These are phyloP conservation scores for Carabus problematicus DNA, from an alignment of 2,888 invertebrate species.

Conservation along the genomic window DNA sequence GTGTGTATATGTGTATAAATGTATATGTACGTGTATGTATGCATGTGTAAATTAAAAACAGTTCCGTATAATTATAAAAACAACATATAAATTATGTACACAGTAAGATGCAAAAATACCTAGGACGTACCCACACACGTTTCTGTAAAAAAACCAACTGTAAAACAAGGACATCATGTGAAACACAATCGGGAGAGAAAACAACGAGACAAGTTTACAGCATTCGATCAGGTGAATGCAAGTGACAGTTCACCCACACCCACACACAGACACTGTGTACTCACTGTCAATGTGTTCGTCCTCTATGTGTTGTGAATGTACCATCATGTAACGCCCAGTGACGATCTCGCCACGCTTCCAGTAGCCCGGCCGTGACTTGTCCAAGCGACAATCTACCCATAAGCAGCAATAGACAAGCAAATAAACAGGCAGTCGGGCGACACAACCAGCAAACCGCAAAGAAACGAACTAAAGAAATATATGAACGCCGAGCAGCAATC, in stretches of 20 bases:
- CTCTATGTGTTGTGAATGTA: conserved; percentile 2
- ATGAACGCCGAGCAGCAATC: no score
- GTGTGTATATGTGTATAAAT: no score
- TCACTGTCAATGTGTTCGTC: conserved; percentile 30
- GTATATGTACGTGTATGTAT: no score
- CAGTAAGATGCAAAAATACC: no score
- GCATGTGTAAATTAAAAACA: no score
- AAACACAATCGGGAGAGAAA: conserved; percentile 23
- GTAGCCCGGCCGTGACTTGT: conserved; percentile 27
- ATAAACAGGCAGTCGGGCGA: conserved; percentile 13
- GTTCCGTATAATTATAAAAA: no score
- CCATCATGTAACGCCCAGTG: conserved; percentile 24
- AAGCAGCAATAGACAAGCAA: conserved; percentile 19
- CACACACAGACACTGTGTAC: conserved; percentile 19
- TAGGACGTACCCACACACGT: conserved; percentile 19
- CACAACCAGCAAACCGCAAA: conserved; percentile 4
- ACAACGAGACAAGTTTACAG: conserved; percentile 38
- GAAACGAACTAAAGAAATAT: not conserved
- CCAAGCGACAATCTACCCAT: conserved; percentile 35
- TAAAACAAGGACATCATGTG: conserved; percentile 3
- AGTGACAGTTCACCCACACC: conserved; percentile 9
- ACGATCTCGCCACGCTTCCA: conserved; percentile 33
- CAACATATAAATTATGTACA: no score
- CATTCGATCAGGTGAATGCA: conserved; percentile 4
- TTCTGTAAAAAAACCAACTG: not conserved